These are phyloP conservation scores for Hetaerina titia DNA, from an alignment of 2,888 invertebrate species.

Conservation along the genomic window DNA sequence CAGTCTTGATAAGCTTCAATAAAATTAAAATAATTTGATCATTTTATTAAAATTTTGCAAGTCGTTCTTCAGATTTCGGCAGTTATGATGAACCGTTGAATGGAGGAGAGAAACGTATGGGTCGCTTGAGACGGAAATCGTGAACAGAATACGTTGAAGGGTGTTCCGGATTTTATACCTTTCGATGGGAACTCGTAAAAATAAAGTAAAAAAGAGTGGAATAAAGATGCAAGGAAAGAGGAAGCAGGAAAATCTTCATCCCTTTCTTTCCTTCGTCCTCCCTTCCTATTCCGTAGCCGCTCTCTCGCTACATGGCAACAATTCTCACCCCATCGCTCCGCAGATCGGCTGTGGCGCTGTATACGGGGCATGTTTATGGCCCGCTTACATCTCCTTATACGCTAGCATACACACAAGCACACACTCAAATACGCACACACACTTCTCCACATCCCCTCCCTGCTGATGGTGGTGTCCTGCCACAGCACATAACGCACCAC, in stretches of 20 bases:
- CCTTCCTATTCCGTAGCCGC: not conserved
- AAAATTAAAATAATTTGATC: not conserved
- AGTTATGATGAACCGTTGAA: not conserved
- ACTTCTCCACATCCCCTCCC: not conserved
- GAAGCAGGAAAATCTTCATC: not conserved
- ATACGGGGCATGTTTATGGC: conserved; percentile 65
- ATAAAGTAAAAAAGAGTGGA: not conserved
- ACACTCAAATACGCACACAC: not conserved
- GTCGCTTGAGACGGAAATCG: not conserved
- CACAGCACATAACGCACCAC: not conserved
- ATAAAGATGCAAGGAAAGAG: not conserved
- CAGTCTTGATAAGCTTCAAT: too few species aligned
- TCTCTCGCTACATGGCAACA: conserved; percentile 11
- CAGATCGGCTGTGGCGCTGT: conserved; percentile 45
- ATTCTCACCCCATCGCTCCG: conserved; percentile 60
- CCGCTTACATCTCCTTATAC: conserved; percentile 53
- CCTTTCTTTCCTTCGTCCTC: conserved; percentile 9
- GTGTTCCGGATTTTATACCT: conserved; percentile 16
- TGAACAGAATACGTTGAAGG: not conserved
- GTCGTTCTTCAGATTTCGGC: not conserved
- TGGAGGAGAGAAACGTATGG: not conserved
- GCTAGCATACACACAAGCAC: not conserved
- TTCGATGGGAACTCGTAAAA: not conserved
- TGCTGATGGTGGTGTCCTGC: not conserved
- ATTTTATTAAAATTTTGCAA: not conserved